These are phyloP conservation scores for Lethenteron reissneri DNA, from an alignment of 2,113 vertebrate genomes.

Conservation along the genomic window DNA sequence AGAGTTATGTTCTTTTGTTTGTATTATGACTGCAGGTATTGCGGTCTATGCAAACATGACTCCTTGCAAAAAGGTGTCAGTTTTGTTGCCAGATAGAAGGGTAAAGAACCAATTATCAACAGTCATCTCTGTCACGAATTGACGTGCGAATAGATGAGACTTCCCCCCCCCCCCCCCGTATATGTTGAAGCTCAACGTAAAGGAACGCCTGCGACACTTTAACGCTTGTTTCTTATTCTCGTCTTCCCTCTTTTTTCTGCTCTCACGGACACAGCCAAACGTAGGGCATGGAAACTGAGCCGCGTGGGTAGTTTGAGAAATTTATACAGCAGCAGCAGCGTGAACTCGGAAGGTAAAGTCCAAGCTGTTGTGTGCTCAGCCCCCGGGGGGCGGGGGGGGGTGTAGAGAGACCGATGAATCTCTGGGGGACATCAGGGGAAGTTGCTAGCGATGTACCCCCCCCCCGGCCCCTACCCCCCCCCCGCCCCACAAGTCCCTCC, in stretches of 20 bases:
- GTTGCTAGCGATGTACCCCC: not conserved
- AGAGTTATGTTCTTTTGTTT: too few species aligned
- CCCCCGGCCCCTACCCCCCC: not conserved
- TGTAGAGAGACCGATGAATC: not conserved
- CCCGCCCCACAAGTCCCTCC: not conserved
- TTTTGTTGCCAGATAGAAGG: too few species aligned
- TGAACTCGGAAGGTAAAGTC: slow-evolving; percentile 59
- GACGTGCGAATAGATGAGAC: too few species aligned
- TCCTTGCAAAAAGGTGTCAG: too few species aligned
- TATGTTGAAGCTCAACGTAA: too few species aligned
- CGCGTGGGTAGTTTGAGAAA: slow-evolving; percentile 78
- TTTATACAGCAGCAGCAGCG: slow-evolving; percentile 58
- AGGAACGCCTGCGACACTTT: slow-evolving; percentile 8
- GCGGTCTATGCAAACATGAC: too few species aligned
- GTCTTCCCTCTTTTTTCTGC: slow-evolving; percentile 21
- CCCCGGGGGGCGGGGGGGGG: not conserved
- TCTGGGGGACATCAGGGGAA: not conserved
- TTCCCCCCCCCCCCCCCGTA: too few species aligned
- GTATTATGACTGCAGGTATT: too few species aligned
- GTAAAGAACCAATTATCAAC: too few species aligned
- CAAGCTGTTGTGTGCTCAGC: not conserved
- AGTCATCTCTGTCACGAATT: too few species aligned
- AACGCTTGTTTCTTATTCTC: slow-evolving; percentile 20
- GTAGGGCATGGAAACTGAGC: slow-evolving; percentile 79
- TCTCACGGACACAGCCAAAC: slow-evolving; percentile 63